Evolutionary conservation across 2,888 invertebrate genomes (phyloP).

Genomic region (Operophtera brumata): DNA sequence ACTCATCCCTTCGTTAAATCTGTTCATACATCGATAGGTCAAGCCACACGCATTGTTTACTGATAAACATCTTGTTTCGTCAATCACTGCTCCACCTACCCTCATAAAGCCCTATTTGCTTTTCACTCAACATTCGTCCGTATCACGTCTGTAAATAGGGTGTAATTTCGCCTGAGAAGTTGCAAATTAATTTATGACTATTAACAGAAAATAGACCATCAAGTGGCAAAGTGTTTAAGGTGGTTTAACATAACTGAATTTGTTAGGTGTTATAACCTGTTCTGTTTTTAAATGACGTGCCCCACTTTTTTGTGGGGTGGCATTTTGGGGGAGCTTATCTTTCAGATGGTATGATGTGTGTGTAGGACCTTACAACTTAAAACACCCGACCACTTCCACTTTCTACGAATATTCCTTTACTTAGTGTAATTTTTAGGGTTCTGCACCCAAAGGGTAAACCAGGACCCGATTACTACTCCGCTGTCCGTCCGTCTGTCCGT

Average conservation of each 20-base stretch:
- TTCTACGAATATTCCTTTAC: too few relatives aligned
- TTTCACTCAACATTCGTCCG: conserved; percentile 6
- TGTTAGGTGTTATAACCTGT: conserved; percentile 38
- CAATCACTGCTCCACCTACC: conserved; percentile 59
- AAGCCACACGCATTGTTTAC: conserved; percentile 72
- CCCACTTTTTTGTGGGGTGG: not conserved
- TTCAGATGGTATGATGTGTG: too few relatives aligned
- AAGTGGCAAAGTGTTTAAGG: conserved; percentile 44
- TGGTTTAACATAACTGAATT: conserved; percentile 50
- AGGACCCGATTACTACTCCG: too few relatives aligned
- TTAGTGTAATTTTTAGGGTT: too few relatives aligned
- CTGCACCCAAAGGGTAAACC: too few relatives aligned
- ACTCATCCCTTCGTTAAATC: conserved; percentile 46
- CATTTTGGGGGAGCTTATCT: not conserved
- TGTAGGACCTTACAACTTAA: too few relatives aligned
- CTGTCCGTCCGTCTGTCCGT: too few relatives aligned
- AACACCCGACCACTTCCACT: too few relatives aligned
- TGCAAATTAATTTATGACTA: conserved; percentile 40
- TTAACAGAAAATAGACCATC: conserved; percentile 51
- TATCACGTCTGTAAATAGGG: conserved; percentile 1
- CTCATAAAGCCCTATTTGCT: conserved; percentile 27
- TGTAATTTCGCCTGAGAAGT: conserved; percentile 12
- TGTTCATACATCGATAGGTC: conserved; percentile 53
- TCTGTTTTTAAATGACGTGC: conserved; percentile 8
- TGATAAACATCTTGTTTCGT: conserved; percentile 69